Percentiles rank a stretch among this genome's conserved stretches.
These are phyloP conservation scores for Standfussiana lucernea DNA, from an alignment of 2,888 invertebrate species.

Conservation along the genomic window DNA sequence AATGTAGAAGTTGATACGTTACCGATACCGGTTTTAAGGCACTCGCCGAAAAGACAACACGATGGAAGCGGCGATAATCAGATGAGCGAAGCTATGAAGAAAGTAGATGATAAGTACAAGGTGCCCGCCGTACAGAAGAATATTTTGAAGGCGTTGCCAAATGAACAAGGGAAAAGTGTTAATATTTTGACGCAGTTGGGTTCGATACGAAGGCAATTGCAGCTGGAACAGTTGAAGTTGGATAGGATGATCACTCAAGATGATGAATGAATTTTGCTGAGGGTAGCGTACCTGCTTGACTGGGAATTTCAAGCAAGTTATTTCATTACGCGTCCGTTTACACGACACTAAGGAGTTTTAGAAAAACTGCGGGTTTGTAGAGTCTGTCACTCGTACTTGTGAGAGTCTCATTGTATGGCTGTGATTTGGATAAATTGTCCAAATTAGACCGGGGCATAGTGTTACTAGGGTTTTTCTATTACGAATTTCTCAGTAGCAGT, in stretches of 20 bases:
- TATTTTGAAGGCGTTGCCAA: constrained; percentile 87
- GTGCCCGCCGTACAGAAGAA: constrained; percentile 92
- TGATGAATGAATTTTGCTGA: constrained; percentile 44
- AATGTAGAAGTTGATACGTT: constrained; percentile 71
- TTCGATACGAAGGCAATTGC: constrained; percentile 92
- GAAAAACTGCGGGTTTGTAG: not conserved
- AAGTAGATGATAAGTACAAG: constrained; percentile 88
- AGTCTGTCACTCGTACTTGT: not conserved
- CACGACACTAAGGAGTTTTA: not conserved
- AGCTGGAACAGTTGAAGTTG: constrained; percentile 92
- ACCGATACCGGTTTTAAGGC: constrained; percentile 92
- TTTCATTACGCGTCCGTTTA: not conserved
- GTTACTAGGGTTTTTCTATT: not conserved
- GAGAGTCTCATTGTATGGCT: not conserved
- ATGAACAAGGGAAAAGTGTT: constrained; percentile 87
- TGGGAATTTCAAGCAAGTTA: constrained; percentile 19
- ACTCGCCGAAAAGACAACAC: constrained; percentile 78
- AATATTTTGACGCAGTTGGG: constrained; percentile 92
- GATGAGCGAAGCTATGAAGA: constrained; percentile 84
- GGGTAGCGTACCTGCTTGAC: constrained; percentile 29
- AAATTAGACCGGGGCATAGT: not conserved
- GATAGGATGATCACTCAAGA: constrained; percentile 85
- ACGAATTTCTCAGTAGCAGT: not conserved
- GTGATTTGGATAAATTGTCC: not conserved
- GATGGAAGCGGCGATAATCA: constrained; percentile 62